A percentile compares a stretch with the other conserved stretches of the same genome.
Conservation (phyloP, 2,113 vertebrate species). For the Catharus minimus region DNA sequence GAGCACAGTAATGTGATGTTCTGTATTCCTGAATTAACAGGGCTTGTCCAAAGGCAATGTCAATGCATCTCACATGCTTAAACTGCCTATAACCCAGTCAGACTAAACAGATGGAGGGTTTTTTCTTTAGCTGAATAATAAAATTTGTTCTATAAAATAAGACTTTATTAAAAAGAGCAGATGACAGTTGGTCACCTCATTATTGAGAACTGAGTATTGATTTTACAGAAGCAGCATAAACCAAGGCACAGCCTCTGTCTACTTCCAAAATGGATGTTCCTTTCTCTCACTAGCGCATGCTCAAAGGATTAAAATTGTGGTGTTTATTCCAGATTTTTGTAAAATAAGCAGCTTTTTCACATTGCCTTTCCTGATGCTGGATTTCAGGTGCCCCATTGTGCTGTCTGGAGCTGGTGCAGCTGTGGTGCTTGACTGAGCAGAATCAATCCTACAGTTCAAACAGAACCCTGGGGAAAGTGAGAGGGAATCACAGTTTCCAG, state of each 20-base stretch:
- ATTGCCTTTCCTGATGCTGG: not conserved
- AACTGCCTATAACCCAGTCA: not conserved
- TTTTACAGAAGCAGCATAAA: not conserved
- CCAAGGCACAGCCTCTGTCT: not conserved
- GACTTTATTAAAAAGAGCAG: not conserved
- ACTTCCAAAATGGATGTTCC: not conserved
- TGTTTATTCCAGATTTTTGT: not conserved
- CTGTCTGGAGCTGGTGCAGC: not conserved
- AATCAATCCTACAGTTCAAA: not conserved
- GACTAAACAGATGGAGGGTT: not conserved
- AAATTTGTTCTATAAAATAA: not conserved
- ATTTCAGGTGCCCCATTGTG: not conserved
- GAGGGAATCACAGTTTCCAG: not conserved
- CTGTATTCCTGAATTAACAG: not conserved
- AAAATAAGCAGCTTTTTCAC: not conserved
- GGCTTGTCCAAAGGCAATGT: not conserved
- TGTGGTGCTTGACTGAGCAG: not conserved
- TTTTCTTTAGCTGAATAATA: not conserved
- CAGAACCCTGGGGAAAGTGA: not conserved
- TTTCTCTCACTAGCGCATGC: fast-evolving
- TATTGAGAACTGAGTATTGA: not conserved
- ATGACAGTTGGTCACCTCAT: not conserved
- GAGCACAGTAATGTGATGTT: not conserved
- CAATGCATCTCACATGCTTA: not conserved
- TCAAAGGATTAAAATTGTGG: not conserved